Conservation (phyloP, 2,888 invertebrate genomes). For the Cylindroiulus punctatus region DNA sequence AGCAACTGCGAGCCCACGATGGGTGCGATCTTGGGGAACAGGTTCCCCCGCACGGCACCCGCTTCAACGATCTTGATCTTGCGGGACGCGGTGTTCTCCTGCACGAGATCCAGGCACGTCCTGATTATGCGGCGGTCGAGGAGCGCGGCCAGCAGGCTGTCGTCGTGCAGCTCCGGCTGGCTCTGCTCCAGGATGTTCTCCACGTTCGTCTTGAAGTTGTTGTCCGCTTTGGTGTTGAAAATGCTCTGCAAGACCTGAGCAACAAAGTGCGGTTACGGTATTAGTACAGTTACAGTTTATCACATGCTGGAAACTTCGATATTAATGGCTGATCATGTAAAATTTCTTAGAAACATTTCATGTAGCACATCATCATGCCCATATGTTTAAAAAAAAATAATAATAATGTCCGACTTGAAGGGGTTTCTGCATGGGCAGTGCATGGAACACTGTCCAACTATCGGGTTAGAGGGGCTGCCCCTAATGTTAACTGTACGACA, state of each 20-base stretch:
- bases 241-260: slow-evolving; percentile 53
- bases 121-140: slow-evolving; percentile 62
- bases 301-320: no score
- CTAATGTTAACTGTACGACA: no score
- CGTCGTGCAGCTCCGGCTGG: slow-evolving; percentile 59
- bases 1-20: slow-evolving; percentile 80
- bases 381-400: no score
- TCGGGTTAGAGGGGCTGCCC: no score
- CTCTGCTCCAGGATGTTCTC: slow-evolving; percentile 58
- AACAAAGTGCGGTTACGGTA: neutral
- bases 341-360: no score
- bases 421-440: no score
- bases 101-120: slow-evolving; percentile 74
- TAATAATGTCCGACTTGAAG: no score
- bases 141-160: slow-evolving; percentile 61
- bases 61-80: slow-evolving; percentile 81
- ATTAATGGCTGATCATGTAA: no score
- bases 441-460: no score
- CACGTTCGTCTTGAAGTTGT: slow-evolving; percentile 58
- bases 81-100: slow-evolving; percentile 79
- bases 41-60: slow-evolving; percentile 72
- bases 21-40: slow-evolving; percentile 73
- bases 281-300: no score
- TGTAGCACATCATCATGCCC: neutral
- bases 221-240: slow-evolving; percentile 56